Base-by-base conservation (phyloP, 2,888 invertebrate genomes). In the Mantis religiosa region DNA sequence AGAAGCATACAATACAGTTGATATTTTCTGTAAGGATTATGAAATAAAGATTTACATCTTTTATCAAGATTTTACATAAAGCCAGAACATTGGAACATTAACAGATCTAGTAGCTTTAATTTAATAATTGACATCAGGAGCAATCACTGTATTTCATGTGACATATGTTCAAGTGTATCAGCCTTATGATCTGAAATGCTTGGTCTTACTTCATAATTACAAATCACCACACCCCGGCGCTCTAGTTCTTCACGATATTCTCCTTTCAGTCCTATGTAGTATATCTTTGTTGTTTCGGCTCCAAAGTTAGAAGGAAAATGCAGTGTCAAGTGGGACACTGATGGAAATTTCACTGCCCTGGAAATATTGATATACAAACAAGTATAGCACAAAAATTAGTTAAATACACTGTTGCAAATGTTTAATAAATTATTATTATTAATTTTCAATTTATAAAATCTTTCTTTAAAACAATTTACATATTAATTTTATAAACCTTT, bases 251-350 rank as follows among this genome's bases (percentile, higher is more conserved):
- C 96, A 20, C 95, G 95, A 94, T 97, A 99, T 94, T 99, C 99
- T 30, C 99, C 99, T 92, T 97, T 96, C 83, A 99, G 94, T 15
- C 98, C 99, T 92, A 99, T 99, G 92, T 99, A 99, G 92, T 97
- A 98, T 90, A 99, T 96, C 92, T 95, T 96, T 1, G 98, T 98
- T 87, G 94, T 95, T n/a, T 98, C 97, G 28, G 95, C 95, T 30
- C 98, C 98, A 94, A 97, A 98, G 93, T 98, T 99, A 27, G 94
- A 95, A 14, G 98, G 97, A 92, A 99, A 98, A 94, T 99, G 97
- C 92, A 99, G 95, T 4, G 98, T 96, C 90, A 99, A 94, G 94
- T 99, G 97, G 91, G 97, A 95, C 8, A 99, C 97, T 54, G 97
- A 97, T 88, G 97, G 97, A 94, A 99, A 99, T 91, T 97, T 97